Evolutionary conservation across 2,113 vertebrate genomes (phyloP).

Genomic region (Nycticebus coucang): DNA sequence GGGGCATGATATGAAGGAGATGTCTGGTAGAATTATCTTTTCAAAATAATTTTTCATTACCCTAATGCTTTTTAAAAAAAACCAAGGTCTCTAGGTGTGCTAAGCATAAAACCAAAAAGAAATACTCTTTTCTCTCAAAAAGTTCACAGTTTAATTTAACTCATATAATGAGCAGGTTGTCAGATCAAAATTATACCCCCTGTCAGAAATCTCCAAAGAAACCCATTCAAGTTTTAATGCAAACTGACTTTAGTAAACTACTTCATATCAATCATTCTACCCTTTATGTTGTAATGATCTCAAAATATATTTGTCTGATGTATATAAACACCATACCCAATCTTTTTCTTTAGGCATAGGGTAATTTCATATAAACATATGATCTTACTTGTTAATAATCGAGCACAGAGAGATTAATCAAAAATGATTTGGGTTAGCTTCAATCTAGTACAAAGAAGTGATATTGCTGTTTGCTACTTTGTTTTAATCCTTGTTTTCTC

Average conservation of each 20-base stretch:
- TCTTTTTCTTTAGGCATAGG: neutral
- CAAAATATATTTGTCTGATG: conserved; percentile 4
- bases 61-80: neutral
- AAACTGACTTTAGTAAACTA: conserved; percentile 5
- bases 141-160: neutral
- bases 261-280: conserved; percentile 42
- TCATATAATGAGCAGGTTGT: neutral
- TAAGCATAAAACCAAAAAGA: neutral
- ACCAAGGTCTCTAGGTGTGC: neutral
- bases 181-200: conserved; percentile 22
- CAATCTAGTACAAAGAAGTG: neutral
- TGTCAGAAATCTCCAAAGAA: conserved; percentile 53
- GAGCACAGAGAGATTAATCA: neutral
- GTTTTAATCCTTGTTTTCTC: neutral
- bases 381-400: neutral
- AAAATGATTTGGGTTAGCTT: conserved; percentile 38
- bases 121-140: neutral
- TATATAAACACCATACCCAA: neutral
- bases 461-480: neutral
- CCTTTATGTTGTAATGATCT: neutral
- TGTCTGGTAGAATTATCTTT: neutral
- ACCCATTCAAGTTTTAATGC: conserved; percentile 36
- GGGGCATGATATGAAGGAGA: neutral
- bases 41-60: conserved; percentile 21
- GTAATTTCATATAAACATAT: neutral